Evolutionary conservation across 92 coral and sea anemone species (phyloP).

Genomic region (Metridium senile): DNA sequence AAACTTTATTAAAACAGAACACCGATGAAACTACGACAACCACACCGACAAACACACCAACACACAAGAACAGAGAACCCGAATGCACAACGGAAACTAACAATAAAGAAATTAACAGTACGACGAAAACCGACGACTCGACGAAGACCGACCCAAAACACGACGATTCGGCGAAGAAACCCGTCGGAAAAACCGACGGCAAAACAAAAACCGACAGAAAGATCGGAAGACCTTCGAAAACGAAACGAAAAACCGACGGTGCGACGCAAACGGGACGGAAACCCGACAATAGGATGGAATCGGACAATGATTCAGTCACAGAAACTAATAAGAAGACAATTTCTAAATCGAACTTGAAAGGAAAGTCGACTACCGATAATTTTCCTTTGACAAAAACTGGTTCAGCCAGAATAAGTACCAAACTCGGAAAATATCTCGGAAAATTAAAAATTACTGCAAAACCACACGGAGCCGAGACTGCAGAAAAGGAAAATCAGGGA

Average conservation of each 20-base stretch:
- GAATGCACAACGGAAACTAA: not conserved
- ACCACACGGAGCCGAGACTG: constrained; percentile 13
- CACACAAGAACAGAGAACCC: not conserved
- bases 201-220: not conserved
- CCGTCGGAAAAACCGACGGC: not conserved
- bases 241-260: not conserved
- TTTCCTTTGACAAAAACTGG: constrained; percentile 40
- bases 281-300: not conserved
- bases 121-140: constrained; percentile 22
- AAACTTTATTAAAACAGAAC: not conserved
- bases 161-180: not conserved
- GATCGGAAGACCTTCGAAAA: not conserved
- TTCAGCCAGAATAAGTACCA: constrained; percentile 47
- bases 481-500: constrained; percentile 15
- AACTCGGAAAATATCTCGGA: constrained; percentile 54
- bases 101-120: not conserved
- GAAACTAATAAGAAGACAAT: not conserved
- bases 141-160: constrained; percentile 10
- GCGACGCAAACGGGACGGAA: not conserved
- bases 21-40: not conserved
- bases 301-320: not conserved
- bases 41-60: not conserved
- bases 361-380: constrained; percentile 36
- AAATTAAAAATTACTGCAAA: constrained; percentile 24
- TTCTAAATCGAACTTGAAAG: constrained; percentile 19